Percentiles rank a stretch among this genome's conserved stretches.
These are phyloP conservation scores for Tetranychus urticae DNA, from an alignment of 1,140 invertebrate genomes.

Conservation along the genomic window DNA sequence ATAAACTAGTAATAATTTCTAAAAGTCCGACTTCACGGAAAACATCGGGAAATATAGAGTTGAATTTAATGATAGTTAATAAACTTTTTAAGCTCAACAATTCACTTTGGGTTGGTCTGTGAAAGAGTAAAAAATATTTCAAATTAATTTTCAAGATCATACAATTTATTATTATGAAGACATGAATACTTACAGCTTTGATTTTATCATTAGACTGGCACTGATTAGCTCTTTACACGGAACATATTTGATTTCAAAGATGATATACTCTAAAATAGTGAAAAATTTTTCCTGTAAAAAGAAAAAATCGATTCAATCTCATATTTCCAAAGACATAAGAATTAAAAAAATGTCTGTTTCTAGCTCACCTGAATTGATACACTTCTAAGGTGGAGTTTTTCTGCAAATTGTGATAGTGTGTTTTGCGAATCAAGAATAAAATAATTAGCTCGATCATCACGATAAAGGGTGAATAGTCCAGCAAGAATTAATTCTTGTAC, in stretches of 20 bases:
- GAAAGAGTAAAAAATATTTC: slow-evolving; percentile 3
- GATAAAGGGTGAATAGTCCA: slow-evolving; percentile 84
- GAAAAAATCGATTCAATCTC: slow-evolving; percentile 3
- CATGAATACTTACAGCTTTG: slow-evolving; percentile 24
- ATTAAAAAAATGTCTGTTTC: neutral
- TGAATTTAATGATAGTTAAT: slow-evolving; percentile 45
- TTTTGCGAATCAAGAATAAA: slow-evolving; percentile 92
- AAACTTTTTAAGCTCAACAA: slow-evolving; percentile 70
- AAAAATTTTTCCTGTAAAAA: slow-evolving; percentile 61
- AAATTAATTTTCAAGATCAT: neutral
- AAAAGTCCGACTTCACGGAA: slow-evolving; percentile 90
- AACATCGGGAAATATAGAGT: slow-evolving; percentile 76
- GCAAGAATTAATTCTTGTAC: slow-evolving; percentile 75
- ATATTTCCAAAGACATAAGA: neutral
- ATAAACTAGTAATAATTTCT: slow-evolving; percentile 26
- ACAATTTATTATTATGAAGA: neutral
- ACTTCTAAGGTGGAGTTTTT: slow-evolving; percentile 74
- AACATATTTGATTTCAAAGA: slow-evolving; percentile 91
- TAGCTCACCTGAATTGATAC: slow-evolving; percentile 49
- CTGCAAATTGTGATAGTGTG: slow-evolving; percentile 81
- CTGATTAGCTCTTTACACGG: slow-evolving; percentile 96
- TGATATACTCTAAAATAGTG: slow-evolving; percentile 79
- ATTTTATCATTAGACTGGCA: slow-evolving; percentile 70
- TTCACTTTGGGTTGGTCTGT: slow-evolving; percentile 34
- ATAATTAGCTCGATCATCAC: slow-evolving; percentile 93